Evolutionary conservation across 2,797 vertebrate species (phyloP).

Genomic region (Megalops cyprinoides): DNA sequence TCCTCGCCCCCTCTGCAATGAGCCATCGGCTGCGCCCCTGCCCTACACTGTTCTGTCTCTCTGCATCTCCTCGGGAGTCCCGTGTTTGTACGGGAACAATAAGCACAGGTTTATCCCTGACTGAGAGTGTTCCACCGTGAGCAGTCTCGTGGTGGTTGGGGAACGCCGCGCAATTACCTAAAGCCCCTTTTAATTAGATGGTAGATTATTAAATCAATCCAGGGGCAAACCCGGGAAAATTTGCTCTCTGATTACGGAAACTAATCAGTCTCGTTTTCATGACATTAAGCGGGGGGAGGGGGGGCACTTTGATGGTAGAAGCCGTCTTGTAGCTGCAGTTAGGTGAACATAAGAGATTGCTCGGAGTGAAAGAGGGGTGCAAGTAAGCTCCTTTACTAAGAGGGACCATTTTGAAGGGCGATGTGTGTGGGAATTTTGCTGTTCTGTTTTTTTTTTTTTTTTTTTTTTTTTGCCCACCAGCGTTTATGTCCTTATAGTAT

Average conservation of each 20-base stretch:
- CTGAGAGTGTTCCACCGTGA: not conserved
- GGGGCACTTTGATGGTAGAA: slow-evolving; percentile 89
- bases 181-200: slow-evolving; percentile 21
- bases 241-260: slow-evolving; percentile 30
- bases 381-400: not conserved
- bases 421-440: not conserved
- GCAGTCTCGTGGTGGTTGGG: not conserved
- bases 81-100: not conserved
- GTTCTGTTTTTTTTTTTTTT: too few species aligned
- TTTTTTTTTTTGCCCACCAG: not conserved
- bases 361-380: not conserved
- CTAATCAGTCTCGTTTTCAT: slow-evolving; percentile 25
- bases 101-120: not conserved
- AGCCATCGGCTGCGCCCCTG: too few species aligned
- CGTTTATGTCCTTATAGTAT: not conserved
- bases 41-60: too few species aligned
- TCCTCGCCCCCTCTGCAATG: too few species aligned
- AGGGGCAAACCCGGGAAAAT: not conserved
- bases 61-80: too few species aligned
- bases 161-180: not conserved
- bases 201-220: slow-evolving; percentile 12
- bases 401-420: too few species aligned
- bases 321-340: too few species aligned
- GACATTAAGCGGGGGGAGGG: slow-evolving; percentile 9
- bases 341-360: slow-evolving; percentile 98